phyloP scores from a whole-genome alignment of 2,113 vertebrate species.

The Thinocorus orbignyianus region DNA sequence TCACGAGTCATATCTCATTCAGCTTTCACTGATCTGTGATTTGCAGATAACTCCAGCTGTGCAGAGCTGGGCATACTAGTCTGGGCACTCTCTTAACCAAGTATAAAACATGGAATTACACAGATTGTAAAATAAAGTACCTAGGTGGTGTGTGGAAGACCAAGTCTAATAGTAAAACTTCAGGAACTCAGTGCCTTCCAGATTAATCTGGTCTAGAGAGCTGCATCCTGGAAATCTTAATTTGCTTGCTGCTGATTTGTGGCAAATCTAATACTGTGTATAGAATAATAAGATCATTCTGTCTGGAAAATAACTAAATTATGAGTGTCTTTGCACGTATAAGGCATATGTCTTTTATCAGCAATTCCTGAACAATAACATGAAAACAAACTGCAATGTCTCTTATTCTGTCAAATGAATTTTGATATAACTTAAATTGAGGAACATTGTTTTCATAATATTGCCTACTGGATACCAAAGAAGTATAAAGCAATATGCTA shows the following conservation, averaged over 20 bases:
- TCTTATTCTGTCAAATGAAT: not conserved
- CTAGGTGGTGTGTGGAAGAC: not conserved
- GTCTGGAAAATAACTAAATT: not conserved
- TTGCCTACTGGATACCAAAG: not conserved
- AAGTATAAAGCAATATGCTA: not conserved
- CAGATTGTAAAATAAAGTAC: not conserved
- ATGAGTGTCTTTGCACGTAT: not conserved
- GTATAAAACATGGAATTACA: not conserved
- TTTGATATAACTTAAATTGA: not conserved
- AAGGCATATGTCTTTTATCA: not conserved
- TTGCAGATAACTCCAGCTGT: not conserved
- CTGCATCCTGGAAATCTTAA: not conserved
- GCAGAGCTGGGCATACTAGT: not conserved
- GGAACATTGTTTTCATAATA: not conserved
- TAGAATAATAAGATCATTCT: not conserved
- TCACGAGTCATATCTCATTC: not conserved
- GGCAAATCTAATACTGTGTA: not conserved
- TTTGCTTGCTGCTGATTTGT: not conserved
- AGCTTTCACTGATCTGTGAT: not conserved
- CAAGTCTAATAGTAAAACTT: not conserved
- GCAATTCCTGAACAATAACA: not conserved
- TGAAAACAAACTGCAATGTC: not conserved
- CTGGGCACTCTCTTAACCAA: not conserved
- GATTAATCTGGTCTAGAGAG: not conserved
- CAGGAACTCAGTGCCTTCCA: not conserved